Conservation (phyloP, 2,113 vertebrate genomes). For the Neopipo cinnamomea region DNA sequence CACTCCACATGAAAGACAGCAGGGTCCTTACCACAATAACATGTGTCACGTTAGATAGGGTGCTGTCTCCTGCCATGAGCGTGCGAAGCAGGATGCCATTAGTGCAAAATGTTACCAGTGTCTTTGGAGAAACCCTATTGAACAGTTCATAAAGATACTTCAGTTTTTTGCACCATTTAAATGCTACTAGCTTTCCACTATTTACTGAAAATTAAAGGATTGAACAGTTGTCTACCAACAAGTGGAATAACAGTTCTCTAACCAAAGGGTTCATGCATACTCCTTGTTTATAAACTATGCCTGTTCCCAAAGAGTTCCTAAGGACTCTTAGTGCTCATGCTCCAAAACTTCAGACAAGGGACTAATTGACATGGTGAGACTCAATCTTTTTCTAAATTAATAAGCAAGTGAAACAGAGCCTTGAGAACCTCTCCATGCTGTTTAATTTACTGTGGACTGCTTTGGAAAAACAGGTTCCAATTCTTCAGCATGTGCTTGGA, state of each 20-base stretch:
- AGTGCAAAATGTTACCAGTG: slow-evolving; percentile 93
- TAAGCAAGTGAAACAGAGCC: not conserved
- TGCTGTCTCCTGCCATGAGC: slow-evolving; percentile 87
- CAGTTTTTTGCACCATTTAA: not conserved
- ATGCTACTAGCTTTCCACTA: not conserved
- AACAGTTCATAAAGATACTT: slow-evolving; percentile 9
- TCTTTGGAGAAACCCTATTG: slow-evolving; percentile 91
- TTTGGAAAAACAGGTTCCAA: not conserved
- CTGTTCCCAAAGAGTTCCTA: not conserved
- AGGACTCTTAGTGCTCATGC: not conserved
- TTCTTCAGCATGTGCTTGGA: not conserved
- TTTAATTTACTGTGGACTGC: not conserved
- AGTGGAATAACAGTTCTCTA: not conserved
- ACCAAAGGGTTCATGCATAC: not conserved
- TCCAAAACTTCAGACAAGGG: not conserved
- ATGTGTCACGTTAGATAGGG: slow-evolving; percentile 88
- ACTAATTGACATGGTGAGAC: not conserved
- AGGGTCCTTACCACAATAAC: slow-evolving; percentile 89
- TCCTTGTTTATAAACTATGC: not conserved
- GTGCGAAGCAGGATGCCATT: slow-evolving; percentile 91
- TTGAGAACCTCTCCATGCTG: not conserved
- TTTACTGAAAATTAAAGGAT: not conserved
- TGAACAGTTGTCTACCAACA: not conserved
- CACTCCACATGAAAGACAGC: not conserved
- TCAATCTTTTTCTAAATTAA: not conserved